Evolutionary conservation across 2,113 vertebrate species (phyloP).

Genomic region (Rhea americana): DNA sequence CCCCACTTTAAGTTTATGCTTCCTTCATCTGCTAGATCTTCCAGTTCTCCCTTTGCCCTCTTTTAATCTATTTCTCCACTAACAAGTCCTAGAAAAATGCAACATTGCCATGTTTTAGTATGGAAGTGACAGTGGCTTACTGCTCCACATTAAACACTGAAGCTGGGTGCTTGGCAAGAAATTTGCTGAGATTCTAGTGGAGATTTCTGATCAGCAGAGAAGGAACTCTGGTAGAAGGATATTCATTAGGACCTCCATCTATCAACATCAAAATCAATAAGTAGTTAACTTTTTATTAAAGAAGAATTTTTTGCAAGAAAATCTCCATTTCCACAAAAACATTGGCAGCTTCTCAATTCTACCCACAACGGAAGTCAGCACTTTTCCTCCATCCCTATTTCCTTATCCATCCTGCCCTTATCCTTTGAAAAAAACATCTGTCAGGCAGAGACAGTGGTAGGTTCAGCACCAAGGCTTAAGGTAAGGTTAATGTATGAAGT

Average conservation of each 20-base stretch:
- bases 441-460: neutral
- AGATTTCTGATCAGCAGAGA: constrained; percentile 17
- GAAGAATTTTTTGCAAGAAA: constrained; percentile 17
- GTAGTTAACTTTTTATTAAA: constrained; percentile 36
- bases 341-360: neutral
- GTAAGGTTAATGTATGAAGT: neutral
- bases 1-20: neutral
- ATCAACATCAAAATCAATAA: constrained; percentile 52
- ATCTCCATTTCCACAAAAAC: neutral
- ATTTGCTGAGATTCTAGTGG: constrained; percentile 25
- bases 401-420: neutral
- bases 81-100: constrained; percentile 61
- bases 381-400: neutral
- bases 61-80: constrained; percentile 57
- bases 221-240: constrained; percentile 3
- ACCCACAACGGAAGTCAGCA: neutral
- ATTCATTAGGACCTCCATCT: neutral
- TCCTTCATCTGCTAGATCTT: neutral
- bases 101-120: neutral
- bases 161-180: neutral
- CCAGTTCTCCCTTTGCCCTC: neutral
- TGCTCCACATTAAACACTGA: neutral
- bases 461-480: neutral
- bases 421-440: neutral
- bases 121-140: neutral